phyloP scores from a whole-genome alignment of 1,140 invertebrate genomes.

The Ptiloglossa arizonensis region DNA sequence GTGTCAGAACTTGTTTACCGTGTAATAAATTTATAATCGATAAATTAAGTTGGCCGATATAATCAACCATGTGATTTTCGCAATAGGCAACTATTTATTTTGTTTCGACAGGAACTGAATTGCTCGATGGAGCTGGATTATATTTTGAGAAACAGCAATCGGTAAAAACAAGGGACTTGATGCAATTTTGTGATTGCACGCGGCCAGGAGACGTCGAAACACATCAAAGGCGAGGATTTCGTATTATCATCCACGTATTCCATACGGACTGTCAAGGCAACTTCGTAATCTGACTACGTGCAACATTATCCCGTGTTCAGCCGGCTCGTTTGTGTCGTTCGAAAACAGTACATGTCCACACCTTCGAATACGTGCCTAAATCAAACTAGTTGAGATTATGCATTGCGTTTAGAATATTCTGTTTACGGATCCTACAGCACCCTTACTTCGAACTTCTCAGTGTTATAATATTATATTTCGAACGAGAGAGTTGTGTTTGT shows the following conservation, averaged over 20 bases:
- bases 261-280: conserved; percentile 17
- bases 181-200: neutral
- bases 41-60: too few relatives aligned
- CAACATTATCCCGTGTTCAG: conserved; percentile 32
- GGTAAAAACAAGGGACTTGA: neutral
- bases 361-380: conserved; percentile 37
- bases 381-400: conserved; percentile 27
- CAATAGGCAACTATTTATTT: too few relatives aligned
- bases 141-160: neutral
- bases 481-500: neutral
- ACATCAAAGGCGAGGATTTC: conserved; percentile 6
- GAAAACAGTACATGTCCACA: conserved; percentile 33
- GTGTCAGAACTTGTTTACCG: too few relatives aligned
- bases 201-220: neutral
- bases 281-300: conserved; percentile 31
- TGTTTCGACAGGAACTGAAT: too few relatives aligned
- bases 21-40: too few relatives aligned
- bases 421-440: neutral
- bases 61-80: too few relatives aligned
- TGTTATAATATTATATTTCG: neutral
- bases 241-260: neutral
- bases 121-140: too few relatives aligned
- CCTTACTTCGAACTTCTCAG: neutral
- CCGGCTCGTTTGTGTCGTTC: conserved; percentile 23
- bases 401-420: conserved; percentile 24